Evolutionary conservation across 2,113 vertebrate genomes (phyloP).

Genomic region (Willisornis vidua): DNA sequence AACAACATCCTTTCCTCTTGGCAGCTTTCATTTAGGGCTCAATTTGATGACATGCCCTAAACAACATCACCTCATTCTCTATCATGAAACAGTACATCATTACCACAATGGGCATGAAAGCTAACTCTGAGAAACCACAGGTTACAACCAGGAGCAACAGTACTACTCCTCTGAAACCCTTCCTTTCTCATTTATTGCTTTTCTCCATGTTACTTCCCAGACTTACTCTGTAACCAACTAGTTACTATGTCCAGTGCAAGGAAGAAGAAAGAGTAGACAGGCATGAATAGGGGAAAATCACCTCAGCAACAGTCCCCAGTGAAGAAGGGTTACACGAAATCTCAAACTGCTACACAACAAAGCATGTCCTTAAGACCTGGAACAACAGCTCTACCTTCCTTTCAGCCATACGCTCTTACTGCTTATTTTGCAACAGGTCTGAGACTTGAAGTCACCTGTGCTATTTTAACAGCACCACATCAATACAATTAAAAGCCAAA

Average conservation of each 20-base stretch:
- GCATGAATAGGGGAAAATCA: not conserved
- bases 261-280: not conserved
- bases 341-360: not conserved
- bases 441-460: not conserved
- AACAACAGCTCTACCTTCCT: not conserved
- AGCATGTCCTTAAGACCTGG: fast-evolving
- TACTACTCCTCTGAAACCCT: not conserved
- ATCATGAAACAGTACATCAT: not conserved
- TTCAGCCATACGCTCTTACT: not conserved
- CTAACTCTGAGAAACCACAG: not conserved
- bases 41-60: not conserved
- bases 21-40: not conserved
- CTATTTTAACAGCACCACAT: not conserved
- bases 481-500: not conserved
- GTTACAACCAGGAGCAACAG: not conserved
- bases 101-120: not conserved
- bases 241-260: not conserved
- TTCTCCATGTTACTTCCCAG: not conserved
- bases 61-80: not conserved
- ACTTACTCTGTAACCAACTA: not conserved
- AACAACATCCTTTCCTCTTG: not conserved
- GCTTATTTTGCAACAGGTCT: not conserved
- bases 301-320: not conserved
- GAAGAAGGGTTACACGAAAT: not conserved
- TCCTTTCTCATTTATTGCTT: not conserved